Evolutionary conservation across 2,113 vertebrate genomes (phyloP).

Genomic region (Corythornis cristatus): DNA sequence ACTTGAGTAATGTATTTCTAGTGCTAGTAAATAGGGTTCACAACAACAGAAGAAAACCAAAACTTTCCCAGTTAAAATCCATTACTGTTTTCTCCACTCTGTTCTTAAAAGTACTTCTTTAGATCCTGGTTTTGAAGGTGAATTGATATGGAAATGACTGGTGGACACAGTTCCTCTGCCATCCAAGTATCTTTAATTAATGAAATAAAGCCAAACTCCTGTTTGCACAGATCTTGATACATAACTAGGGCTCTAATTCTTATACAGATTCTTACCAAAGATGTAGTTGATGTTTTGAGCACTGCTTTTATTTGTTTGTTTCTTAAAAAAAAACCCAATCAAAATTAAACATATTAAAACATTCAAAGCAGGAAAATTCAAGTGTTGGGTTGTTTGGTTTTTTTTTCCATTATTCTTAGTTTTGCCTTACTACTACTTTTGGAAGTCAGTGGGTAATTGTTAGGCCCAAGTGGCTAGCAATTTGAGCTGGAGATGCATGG

Average conservation of each 20-base stretch:
- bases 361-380: neutral
- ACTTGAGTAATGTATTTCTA: neutral
- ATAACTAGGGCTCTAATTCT: neutral
- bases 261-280: neutral
- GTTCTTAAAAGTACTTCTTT: neutral
- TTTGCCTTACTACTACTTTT: neutral
- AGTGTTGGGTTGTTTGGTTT: too few species aligned
- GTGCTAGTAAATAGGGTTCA: neutral
- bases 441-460: neutral
- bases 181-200: neutral
- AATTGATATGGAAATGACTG: neutral
- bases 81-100: neutral
- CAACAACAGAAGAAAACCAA: neutral
- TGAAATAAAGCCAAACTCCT: neutral
- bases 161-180: neutral
- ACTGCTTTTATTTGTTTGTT: neutral
- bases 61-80: neutral
- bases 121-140: neutral
- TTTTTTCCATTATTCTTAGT: neutral
- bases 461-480: neutral
- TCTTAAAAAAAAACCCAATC: neutral
- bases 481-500: neutral
- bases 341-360: neutral
- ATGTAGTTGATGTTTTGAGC: neutral
- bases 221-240: neutral